Percentiles rank a stretch among this genome's conserved stretches.
Evolutionary conservation across 1,140 invertebrate genomes (phyloP).

Genomic region (Brachionus koreanus): DNA sequence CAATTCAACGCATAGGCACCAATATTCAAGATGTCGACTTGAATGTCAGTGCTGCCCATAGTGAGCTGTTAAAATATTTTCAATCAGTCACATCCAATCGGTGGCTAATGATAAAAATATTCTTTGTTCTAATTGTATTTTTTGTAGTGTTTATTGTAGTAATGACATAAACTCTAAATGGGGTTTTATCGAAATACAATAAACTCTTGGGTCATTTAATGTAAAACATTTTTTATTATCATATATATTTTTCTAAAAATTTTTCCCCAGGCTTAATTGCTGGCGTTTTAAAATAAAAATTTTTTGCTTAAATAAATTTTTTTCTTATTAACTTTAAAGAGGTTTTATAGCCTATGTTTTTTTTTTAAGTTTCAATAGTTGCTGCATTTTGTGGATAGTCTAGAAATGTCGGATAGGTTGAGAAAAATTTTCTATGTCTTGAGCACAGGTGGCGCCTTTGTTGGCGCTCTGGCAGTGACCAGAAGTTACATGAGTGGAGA

Average conservation of each 20-base stretch:
- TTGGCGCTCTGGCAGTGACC: slow-evolving; percentile 12
- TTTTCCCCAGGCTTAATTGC: neutral
- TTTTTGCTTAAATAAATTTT: neutral
- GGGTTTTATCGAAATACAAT: neutral
- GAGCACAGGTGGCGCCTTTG: slow-evolving; percentile 12
- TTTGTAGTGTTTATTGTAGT: slow-evolving; percentile 98
- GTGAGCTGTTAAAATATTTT: slow-evolving; percentile 95
- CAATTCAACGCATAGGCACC: slow-evolving; percentile 87
- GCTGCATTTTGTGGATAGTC: neutral
- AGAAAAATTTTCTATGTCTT: slow-evolving; percentile 30
- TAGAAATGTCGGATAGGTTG: neutral
- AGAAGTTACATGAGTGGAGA: slow-evolving; percentile 42
- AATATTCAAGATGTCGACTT: slow-evolving; percentile 91
- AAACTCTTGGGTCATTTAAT: neutral
- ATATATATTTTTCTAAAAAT: slow-evolving; percentile 12
- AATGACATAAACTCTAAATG: slow-evolving; percentile 57
- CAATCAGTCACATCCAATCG: slow-evolving; percentile 92
- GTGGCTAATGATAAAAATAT: slow-evolving; percentile 99
- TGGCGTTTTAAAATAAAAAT: neutral
- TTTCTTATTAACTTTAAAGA: neutral
- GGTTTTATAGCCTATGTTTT: slow-evolving; percentile 1
- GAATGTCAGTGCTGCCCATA: slow-evolving; percentile 94
- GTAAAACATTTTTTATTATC: slow-evolving; percentile 3
- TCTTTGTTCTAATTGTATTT: slow-evolving; percentile 95
- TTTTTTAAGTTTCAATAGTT: neutral